These are phyloP conservation scores for Idaea aversata DNA, from an alignment of 2,888 invertebrate species.

Conservation along the genomic window DNA sequence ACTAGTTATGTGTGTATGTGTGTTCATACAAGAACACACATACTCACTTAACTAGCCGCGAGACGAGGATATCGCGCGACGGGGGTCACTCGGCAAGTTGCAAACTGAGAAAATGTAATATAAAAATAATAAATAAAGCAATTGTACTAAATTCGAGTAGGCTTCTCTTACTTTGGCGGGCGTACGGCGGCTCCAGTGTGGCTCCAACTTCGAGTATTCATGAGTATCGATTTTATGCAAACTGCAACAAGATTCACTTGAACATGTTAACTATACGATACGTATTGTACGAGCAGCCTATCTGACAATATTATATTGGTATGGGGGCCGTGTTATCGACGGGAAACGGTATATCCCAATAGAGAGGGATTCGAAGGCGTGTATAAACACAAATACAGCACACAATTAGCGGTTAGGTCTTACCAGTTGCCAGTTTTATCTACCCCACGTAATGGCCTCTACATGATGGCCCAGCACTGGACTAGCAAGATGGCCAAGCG, in stretches of 20 bases:
- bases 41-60: too few relatives aligned
- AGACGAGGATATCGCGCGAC: too few relatives aligned
- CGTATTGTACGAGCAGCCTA: slow-evolving; percentile 56
- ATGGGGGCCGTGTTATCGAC: slow-evolving; percentile 53
- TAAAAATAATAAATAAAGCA: slow-evolving; percentile 55
- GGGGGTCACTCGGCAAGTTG: too few relatives aligned
- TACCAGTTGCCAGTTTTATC: slow-evolving; percentile 31
- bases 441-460: too few relatives aligned
- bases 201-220: slow-evolving; percentile 66
- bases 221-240: slow-evolving; percentile 80
- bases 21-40: too few relatives aligned
- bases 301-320: slow-evolving; percentile 67
- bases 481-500: too few relatives aligned
- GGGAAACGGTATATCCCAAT: slow-evolving; percentile 45
- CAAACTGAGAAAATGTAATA: slow-evolving; percentile 48
- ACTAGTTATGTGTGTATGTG: too few relatives aligned
- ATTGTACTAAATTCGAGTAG: slow-evolving; percentile 60
- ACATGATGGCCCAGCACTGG: too few relatives aligned
- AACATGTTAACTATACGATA: slow-evolving; percentile 58
- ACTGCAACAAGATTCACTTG: slow-evolving; percentile 79
- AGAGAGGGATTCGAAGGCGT: slow-evolving; percentile 51
- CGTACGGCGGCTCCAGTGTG: slow-evolving; percentile 47
- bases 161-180: slow-evolving; percentile 46
- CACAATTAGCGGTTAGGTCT: slow-evolving; percentile 59
- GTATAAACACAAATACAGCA: slow-evolving; percentile 49